phyloP scores from a whole-genome alignment of 2,888 invertebrate genomes.

The Standfussiana lucernea region DNA sequence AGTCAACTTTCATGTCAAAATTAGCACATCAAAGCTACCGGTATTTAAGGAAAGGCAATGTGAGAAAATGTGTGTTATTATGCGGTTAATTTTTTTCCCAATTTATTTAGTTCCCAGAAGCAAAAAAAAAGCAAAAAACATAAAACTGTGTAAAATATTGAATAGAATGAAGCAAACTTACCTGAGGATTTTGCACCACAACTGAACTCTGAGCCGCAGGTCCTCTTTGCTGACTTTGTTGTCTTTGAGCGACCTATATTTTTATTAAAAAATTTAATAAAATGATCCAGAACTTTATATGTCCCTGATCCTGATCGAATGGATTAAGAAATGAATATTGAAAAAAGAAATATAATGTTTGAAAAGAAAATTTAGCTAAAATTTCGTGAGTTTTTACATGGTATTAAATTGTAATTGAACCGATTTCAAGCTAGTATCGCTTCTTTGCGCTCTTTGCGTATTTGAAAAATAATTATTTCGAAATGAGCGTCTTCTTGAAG shows the following conservation, averaged over 20 bases:
- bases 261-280: constrained; percentile 26
- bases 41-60: too few species aligned
- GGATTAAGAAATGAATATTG: background rate
- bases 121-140: background rate
- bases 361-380: background rate
- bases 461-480: background rate
- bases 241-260: constrained; percentile 88
- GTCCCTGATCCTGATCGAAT: constrained; percentile 35
- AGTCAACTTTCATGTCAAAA: background rate
- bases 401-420: background rate
- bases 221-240: constrained; percentile 86
- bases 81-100: too few species aligned
- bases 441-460: background rate
- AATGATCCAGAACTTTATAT: background rate
- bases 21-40: background rate
- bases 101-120: background rate
- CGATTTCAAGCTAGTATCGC: background rate
- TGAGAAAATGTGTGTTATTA: background rate
- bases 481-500: too few species aligned
- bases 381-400: background rate
- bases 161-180: background rate
- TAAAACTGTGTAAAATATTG: background rate
- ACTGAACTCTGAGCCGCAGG: constrained; percentile 74
- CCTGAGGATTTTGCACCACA: constrained; percentile 80
- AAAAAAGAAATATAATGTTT: background rate